A percentile compares a stretch with the other conserved stretches of the same genome.
These are phyloP conservation scores for Trinorchestia longiramus DNA, from an alignment of 1,140 invertebrate genomes.

Conservation along the genomic window DNA sequence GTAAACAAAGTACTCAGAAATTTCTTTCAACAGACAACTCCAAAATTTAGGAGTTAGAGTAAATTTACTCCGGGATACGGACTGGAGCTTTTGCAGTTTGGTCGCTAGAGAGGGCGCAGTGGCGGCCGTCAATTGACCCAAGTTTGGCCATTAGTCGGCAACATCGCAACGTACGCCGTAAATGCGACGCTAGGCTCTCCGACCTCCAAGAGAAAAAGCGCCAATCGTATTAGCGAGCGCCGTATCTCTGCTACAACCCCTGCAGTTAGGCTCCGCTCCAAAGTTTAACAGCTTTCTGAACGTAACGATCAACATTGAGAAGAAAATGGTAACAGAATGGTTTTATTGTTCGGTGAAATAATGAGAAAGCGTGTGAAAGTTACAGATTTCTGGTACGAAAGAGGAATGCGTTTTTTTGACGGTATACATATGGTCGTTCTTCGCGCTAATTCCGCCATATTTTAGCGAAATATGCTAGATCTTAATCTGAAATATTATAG, in stretches of 20 bases:
- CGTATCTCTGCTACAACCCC: neutral
- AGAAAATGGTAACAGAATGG: constrained; percentile 23
- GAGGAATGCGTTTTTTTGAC: neutral
- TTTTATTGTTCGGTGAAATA: neutral
- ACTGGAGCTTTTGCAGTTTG: neutral
- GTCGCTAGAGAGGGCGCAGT: neutral
- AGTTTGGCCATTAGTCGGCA: constrained; percentile 28
- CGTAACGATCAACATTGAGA: neutral
- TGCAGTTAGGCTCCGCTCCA: neutral
- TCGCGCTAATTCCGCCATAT: neutral
- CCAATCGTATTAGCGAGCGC: constrained; percentile 35
- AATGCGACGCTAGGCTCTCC: neutral
- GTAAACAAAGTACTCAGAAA: neutral
- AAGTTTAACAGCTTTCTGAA: constrained; percentile 39
- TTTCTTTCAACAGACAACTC: neutral
- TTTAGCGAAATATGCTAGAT: too few relatives aligned
- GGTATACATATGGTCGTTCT: neutral
- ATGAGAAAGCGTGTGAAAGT: constrained; percentile 4
- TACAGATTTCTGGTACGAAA: neutral
- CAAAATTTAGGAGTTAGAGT: neutral
- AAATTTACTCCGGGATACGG: neutral
- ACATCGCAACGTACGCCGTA: neutral
- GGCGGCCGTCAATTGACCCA: constrained; percentile 33
- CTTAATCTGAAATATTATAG: too few relatives aligned
- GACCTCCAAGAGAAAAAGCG: neutral